A percentile compares a stretch with the other conserved stretches of the same genome.
These are phyloP conservation scores for Festucalex cinctus DNA, from an alignment of 2,113 vertebrate species.

Conservation along the genomic window DNA sequence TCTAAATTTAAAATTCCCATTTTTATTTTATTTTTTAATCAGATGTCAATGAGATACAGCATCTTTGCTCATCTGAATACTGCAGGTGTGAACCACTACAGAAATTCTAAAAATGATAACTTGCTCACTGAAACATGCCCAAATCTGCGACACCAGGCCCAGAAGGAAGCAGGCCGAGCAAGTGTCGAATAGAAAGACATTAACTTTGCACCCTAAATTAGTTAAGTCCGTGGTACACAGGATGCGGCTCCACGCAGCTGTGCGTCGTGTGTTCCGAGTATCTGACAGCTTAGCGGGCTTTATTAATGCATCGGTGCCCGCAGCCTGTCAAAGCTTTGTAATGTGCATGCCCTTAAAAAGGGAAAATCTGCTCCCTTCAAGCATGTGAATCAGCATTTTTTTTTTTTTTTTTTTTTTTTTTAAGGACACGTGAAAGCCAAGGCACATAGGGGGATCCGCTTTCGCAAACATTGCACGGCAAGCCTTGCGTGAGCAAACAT, in stretches of 20 bases:
- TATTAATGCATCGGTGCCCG: slow-evolving; percentile 54
- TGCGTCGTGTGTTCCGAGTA: slow-evolving; percentile 37
- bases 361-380: slow-evolving; percentile 57
- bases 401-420: slow-evolving; percentile 33
- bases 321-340: slow-evolving; percentile 48
- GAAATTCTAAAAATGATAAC: not conserved
- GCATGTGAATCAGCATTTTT: slow-evolving; percentile 57
- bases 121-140: not conserved
- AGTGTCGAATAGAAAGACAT: not conserved
- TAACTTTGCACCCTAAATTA: not conserved
- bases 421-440: slow-evolving; percentile 23
- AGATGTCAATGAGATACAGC: too few relatives aligned
- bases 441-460: slow-evolving; percentile 12
- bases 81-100: not conserved
- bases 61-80: not conserved
- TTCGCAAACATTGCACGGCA: not conserved
- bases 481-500: slow-evolving; percentile 6
- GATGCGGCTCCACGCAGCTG: not conserved
- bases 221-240: not conserved
- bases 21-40: too few relatives aligned
- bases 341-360: slow-evolving; percentile 54
- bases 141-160: not conserved
- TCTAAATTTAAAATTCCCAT: not conserved
- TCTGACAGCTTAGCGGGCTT: slow-evolving; percentile 56
- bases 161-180: too few relatives aligned